phyloP scores from a whole-genome alignment of 2,888 invertebrate species.

The Drosophila multiciliata region DNA sequence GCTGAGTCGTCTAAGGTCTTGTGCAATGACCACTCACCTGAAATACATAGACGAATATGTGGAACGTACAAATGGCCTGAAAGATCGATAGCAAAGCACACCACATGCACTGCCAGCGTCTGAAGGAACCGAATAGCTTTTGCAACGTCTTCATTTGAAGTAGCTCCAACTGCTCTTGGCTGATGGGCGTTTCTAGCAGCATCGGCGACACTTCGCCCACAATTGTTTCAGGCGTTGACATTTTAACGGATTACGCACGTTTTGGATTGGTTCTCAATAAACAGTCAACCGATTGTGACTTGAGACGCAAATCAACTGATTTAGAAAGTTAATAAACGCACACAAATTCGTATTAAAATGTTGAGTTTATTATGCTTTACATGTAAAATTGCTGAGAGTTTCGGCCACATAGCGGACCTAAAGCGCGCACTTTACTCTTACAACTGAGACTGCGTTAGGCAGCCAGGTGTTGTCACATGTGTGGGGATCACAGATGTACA shows the following conservation, averaged over 20 bases:
- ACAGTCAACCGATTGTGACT: constrained; percentile 60
- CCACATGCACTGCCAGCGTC: constrained; percentile 87
- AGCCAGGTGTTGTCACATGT: constrained; percentile 37
- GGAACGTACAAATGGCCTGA: constrained; percentile 88
- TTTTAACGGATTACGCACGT: constrained; percentile 21
- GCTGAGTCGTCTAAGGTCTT: constrained; percentile 43
- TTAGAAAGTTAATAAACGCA: constrained; percentile 41
- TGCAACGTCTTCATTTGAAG: constrained; percentile 66
- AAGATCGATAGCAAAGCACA: constrained; percentile 87
- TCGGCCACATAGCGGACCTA: constrained; percentile 37
- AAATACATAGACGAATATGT: constrained; percentile 88
- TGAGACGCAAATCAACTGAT: constrained; percentile 64
- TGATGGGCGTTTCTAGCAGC: constrained; percentile 30
- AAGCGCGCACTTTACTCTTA: constrained; percentile 41
- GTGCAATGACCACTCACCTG: constrained; percentile 78
- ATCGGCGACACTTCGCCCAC: constrained; percentile 64
- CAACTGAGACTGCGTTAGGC: constrained; percentile 43
- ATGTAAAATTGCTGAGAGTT: constrained; percentile 41
- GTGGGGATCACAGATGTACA: constrained; percentile 47
- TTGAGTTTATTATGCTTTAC: constrained; percentile 48
- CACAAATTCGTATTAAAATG: constrained; percentile 39
- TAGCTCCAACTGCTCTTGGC: constrained; percentile 62
- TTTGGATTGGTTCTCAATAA: constrained; percentile 3
- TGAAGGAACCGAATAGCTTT: constrained; percentile 86
- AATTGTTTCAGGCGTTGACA: constrained; percentile 42